Conservation (phyloP, 2,888 invertebrate genomes). For the Zelleria hepariella region DNA sequence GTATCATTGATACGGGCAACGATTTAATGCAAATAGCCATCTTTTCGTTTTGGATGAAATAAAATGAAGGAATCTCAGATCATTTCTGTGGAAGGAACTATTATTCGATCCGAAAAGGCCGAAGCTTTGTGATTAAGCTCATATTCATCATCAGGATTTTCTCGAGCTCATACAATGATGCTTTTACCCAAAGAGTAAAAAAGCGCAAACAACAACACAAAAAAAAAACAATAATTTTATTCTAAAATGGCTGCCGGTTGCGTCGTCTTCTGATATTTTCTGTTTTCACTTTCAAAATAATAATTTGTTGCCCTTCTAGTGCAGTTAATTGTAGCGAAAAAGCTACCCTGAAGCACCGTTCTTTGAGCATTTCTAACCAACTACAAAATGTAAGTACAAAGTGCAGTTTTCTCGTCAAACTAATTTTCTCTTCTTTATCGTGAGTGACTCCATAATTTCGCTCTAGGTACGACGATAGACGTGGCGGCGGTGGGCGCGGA, state of each 20-base stretch:
- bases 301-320: background rate
- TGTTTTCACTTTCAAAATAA: background rate
- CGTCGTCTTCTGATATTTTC: background rate
- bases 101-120: too few species aligned
- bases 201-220: background rate
- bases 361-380: background rate
- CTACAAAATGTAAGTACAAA: background rate
- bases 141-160: too few species aligned
- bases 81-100: too few species aligned
- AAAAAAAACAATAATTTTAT: background rate
- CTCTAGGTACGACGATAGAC: constrained; percentile 68
- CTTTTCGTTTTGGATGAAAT: too few species aligned
- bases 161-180: too few species aligned
- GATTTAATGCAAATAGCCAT: too few species aligned
- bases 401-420: background rate
- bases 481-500: constrained; percentile 58
- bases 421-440: background rate
- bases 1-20: too few species aligned
- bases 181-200: too few species aligned
- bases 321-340: background rate
- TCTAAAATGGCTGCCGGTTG: background rate
- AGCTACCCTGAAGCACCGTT: background rate
- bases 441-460: constrained; percentile 7
- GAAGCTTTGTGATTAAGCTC: too few species aligned
- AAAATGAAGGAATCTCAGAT: too few species aligned